Base-by-base conservation (phyloP, 2,888 invertebrate genomes). In the Drosophila vallismaia region DNA sequence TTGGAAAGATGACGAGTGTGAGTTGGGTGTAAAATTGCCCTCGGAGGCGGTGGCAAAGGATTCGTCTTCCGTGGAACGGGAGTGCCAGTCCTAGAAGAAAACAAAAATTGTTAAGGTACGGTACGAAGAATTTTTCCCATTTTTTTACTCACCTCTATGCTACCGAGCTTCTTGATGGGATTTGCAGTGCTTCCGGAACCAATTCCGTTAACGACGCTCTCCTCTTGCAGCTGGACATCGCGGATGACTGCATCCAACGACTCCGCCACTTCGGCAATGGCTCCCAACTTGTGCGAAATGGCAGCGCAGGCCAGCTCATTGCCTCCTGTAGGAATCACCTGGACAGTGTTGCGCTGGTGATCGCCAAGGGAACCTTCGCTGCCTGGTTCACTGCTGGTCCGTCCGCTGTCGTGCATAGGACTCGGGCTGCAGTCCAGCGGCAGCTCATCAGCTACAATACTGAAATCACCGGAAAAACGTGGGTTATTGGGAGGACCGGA, bases 1-100 rank as follows among this genome's bases (percentile, higher is more conserved):
- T 82, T 94, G 94, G 90, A 94, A 95, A 1, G 95, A 95, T 19
- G 94, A 94, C 29, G 94, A 94, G 59, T 94, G 92, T 5, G 95
- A 95, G 66, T 94, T 94, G 29, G 94, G 94, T 4, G 93, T 93
- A 33, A 89, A 91, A 46, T 95, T 94, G 79, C 94, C 94, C 80
- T 95, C 95, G 0, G 95, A 95, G 10, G 95, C 95, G 2, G 95
- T 95, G 33, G 93, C 92, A 89, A 95, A 95, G 66, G 94, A 94
- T 71, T 94, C 94, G 74, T 94, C 94, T 64, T 94, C 94, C 6
- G 92, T 92, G 19, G 92, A 92, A 26, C 91, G 91, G 0, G 91
- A 91, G 55, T 91, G 91, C 91, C 92, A 92, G 69, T 92, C 92
- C 92, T 92, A 51, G 29, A 75, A 75, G 45, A 8, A 9, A 7